These are phyloP conservation scores for Helicoverpa assulta DNA, from an alignment of 2,888 invertebrate genomes.

Conservation along the genomic window DNA sequence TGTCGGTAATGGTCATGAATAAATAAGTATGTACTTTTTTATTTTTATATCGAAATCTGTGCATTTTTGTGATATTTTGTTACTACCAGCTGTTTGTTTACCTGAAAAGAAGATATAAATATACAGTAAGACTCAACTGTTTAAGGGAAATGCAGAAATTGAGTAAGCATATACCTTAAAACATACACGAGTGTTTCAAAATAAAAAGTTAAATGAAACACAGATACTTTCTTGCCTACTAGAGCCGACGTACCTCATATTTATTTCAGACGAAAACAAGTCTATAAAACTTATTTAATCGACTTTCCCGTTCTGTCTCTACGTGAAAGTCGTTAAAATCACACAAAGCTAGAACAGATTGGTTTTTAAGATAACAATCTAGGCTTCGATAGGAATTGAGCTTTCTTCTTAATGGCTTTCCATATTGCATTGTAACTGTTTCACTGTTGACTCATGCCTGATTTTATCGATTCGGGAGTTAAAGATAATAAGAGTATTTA, in stretches of 20 bases:
- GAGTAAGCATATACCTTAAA: too few relatives aligned
- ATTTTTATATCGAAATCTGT: conserved; percentile 20
- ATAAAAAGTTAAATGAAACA: too few relatives aligned
- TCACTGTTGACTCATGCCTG: not conserved
- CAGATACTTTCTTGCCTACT: too few relatives aligned
- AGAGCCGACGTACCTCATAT: too few relatives aligned
- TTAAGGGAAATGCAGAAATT: too few relatives aligned
- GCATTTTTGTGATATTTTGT: not conserved
- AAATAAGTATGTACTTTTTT: conserved; percentile 51
- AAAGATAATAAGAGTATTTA: not conserved
- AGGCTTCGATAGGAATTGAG: conserved; percentile 47
- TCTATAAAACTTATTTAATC: too few relatives aligned
- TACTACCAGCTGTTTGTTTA: not conserved
- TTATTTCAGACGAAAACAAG: too few relatives aligned
- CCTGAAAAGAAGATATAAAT: too few relatives aligned
- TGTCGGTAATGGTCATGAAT: conserved; percentile 57
- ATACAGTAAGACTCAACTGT: too few relatives aligned
- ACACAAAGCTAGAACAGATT: conserved; percentile 50
- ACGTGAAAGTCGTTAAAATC: conserved; percentile 45
- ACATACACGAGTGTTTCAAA: too few relatives aligned
- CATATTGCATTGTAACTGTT: conserved; percentile 31
- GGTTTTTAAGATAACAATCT: conserved; percentile 54
- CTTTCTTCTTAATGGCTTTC: conserved; percentile 41
- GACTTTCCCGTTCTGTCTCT: conserved; percentile 8
- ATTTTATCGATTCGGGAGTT: not conserved